A percentile compares a stretch with the other conserved stretches of the same genome.
Evolutionary conservation across 2,113 vertebrate genomes (phyloP).

Genomic region (Varanus komodoensis): DNA sequence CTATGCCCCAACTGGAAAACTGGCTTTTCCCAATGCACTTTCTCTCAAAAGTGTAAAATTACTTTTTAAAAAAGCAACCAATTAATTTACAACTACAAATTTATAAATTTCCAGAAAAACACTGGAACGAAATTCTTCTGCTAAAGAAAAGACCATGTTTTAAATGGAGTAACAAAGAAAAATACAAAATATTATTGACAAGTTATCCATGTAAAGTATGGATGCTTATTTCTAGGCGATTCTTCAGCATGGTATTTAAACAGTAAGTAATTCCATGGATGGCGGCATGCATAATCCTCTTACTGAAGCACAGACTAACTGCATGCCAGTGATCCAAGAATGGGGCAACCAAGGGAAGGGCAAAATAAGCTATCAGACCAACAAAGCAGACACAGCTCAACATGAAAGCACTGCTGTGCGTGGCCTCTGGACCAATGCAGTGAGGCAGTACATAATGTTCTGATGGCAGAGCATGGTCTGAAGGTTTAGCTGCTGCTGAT

Average conservation of each 20-base stretch:
- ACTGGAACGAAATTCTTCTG: neutral
- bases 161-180: neutral
- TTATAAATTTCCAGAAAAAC: neutral
- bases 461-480: neutral
- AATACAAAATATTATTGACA: neutral
- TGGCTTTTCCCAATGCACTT: neutral
- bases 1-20: neutral
- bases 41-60: neutral
- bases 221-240: no score
- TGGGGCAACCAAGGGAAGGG: conserved; percentile 1
- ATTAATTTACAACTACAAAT: neutral
- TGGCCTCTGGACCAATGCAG: neutral
- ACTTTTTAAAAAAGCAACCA: neutral
- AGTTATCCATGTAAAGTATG: neutral
- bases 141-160: neutral
- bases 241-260: conserved; percentile 5
- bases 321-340: neutral
- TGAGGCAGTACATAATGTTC: neutral
- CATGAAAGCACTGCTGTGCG: neutral
- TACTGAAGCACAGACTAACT: neutral
- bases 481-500: neutral
- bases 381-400: neutral
- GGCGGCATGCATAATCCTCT: neutral
- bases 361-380: neutral
- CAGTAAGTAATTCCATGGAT: neutral